Percentiles rank a stretch among this genome's conserved stretches.
Conservation (phyloP, 2,888 invertebrate genomes). For the Dicroscelio sp. region DNA sequence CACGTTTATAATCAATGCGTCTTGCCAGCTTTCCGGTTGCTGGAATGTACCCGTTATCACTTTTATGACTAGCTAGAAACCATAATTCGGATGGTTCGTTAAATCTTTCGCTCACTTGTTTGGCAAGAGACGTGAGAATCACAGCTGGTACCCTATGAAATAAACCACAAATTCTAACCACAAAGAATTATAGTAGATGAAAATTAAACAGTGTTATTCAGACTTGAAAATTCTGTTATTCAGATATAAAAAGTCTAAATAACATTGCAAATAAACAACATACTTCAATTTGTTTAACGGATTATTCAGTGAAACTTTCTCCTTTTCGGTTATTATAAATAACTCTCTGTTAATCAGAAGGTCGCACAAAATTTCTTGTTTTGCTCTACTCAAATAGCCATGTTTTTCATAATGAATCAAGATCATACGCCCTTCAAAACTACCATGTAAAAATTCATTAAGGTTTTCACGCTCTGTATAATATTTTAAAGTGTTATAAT, state of each 20-base stretch:
- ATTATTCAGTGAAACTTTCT: not conserved
- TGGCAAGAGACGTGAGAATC: slow-evolving; percentile 3
- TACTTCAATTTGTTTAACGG: not conserved
- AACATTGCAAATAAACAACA: not conserved
- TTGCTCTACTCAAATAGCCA: not conserved
- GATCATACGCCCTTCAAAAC: not conserved
- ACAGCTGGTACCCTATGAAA: not conserved
- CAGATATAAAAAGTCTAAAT: no score
- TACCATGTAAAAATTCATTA: not conserved
- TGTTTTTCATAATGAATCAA: not conserved
- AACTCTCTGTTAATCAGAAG: slow-evolving; percentile 5
- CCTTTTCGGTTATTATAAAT: not conserved
- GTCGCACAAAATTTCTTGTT: not conserved
- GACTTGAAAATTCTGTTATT: no score
- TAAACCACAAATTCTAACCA: not conserved
- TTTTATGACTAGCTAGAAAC: slow-evolving; percentile 5
- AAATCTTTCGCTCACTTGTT: not conserved
- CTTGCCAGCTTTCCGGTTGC: not conserved
- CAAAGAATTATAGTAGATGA: not conserved
- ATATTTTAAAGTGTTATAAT: slow-evolving; percentile 1
- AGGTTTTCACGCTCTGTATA: not conserved
- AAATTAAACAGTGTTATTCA: no score
- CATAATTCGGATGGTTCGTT: not conserved
- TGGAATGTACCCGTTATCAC: not conserved
- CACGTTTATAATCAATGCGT: slow-evolving; percentile 4